A percentile compares a stretch with the other conserved stretches of the same genome.
Evolutionary conservation across 2,113 vertebrate species (phyloP).

Genomic region (Atractosteus spatula): DNA sequence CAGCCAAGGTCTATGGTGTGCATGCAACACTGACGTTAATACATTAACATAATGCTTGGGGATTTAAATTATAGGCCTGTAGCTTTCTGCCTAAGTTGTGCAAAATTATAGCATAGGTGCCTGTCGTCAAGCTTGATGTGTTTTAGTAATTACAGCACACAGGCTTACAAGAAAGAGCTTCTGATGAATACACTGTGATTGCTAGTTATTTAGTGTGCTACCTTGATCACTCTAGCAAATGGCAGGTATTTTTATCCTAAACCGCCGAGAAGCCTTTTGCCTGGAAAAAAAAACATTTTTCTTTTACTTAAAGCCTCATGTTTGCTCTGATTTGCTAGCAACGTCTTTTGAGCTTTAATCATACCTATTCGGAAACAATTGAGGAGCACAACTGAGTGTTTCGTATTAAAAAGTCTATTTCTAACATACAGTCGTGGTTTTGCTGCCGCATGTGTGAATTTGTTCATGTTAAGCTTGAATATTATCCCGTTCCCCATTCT

Average conservation of each 20-base stretch:
- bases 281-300: neutral
- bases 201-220: constrained; percentile 57
- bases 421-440: too few species aligned
- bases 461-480: too few species aligned
- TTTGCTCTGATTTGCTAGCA: too few species aligned
- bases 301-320: too few species aligned
- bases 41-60: constrained; percentile 65
- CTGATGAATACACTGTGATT: constrained; percentile 69
- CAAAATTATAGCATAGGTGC: constrained; percentile 64
- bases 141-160: constrained; percentile 63
- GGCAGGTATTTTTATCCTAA: constrained; percentile 52
- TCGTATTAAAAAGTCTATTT: too few species aligned
- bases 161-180: constrained; percentile 45
- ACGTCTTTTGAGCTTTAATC: too few species aligned
- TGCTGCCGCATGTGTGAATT: too few species aligned
- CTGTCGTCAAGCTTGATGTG: constrained; percentile 57
- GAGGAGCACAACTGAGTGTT: too few species aligned
- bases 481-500: too few species aligned
- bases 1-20: constrained; percentile 35
- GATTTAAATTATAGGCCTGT: constrained; percentile 64
- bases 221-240: constrained; percentile 51
- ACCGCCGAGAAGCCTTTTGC: constrained; percentile 10
- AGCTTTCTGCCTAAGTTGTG: constrained; percentile 61
- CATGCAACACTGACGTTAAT: constrained; percentile 37
- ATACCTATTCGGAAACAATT: too few species aligned